A percentile compares a stretch with the other conserved stretches of the same genome.
These are phyloP conservation scores for Sialia sialis DNA, from an alignment of 2,113 vertebrate species.

Conservation along the genomic window DNA sequence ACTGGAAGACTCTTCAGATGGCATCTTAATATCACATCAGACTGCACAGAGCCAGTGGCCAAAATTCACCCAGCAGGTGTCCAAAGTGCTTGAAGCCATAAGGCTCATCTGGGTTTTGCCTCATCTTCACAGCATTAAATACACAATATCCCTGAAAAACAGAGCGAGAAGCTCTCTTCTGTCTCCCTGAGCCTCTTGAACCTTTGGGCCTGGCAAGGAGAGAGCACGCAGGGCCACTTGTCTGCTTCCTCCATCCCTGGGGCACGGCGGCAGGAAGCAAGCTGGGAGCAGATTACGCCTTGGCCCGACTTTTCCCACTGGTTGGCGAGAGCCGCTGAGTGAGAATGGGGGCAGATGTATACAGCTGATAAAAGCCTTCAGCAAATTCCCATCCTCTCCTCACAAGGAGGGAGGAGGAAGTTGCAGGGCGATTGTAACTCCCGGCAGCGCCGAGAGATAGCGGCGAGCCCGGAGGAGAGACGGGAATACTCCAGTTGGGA, in stretches of 20 bases:
- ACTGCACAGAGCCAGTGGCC: background rate
- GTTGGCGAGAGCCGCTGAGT: background rate
- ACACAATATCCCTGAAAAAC: background rate
- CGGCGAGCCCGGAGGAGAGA: background rate
- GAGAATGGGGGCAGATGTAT: slow-evolving; percentile 53
- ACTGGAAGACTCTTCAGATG: background rate
- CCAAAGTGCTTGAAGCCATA: background rate
- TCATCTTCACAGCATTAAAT: background rate
- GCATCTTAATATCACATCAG: background rate
- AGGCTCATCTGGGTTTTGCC: background rate
- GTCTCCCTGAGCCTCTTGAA: slow-evolving; percentile 13
- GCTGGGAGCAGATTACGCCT: slow-evolving; percentile 49
- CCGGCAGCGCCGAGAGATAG: background rate
- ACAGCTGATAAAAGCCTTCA: slow-evolving; percentile 52
- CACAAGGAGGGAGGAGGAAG: slow-evolving; percentile 31
- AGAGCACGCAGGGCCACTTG: slow-evolving; percentile 23
- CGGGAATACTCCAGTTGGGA: background rate
- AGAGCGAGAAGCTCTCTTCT: background rate
- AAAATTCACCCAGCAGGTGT: background rate
- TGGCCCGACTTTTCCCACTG: slow-evolving; percentile 59
- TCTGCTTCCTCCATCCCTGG: slow-evolving; percentile 61
- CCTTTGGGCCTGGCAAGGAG: slow-evolving; percentile 12
- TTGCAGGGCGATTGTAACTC: background rate
- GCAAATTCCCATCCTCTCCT: slow-evolving; percentile 59
- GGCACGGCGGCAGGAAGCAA: slow-evolving; percentile 44